phyloP scores from a whole-genome alignment of 2,888 invertebrate species.

The Dryomyza anilis region DNA sequence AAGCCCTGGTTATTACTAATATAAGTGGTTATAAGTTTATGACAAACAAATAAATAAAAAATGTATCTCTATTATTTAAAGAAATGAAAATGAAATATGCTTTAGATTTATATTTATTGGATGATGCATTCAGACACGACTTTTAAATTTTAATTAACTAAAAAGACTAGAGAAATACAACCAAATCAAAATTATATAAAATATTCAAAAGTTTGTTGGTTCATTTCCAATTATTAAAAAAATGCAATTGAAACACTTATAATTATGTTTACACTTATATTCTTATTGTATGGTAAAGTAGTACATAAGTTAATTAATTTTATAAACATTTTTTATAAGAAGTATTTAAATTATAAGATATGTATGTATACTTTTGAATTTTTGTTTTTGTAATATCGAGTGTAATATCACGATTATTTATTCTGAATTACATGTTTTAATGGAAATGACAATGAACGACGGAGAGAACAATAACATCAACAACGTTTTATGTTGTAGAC shows the following conservation, averaged over 20 bases:
- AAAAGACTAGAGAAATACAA: slow-evolving; percentile 8
- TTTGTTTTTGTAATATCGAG: no score
- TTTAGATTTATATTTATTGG: no score
- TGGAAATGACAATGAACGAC: no score
- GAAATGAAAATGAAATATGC: no score
- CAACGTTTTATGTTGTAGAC: no score
- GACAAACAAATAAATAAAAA: not conserved
- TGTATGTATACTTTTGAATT: not conserved
- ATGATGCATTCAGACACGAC: not conserved
- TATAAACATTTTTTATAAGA: not conserved
- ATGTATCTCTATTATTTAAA: no score
- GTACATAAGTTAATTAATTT: no score
- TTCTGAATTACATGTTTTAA: no score
- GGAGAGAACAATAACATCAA: no score
- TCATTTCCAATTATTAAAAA: not conserved
- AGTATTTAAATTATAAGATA: not conserved
- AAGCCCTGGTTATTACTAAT: no score
- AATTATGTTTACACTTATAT: not conserved
- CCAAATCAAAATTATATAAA: slow-evolving; percentile 12
- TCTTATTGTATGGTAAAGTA: no score
- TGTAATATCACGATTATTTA: no score
- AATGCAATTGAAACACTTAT: not conserved
- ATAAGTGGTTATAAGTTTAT: not conserved
- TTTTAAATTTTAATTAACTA: not conserved
- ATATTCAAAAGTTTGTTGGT: not conserved